Conservation (phyloP, 2,888 invertebrate genomes). For the Acanthococcus lagerstroemiae region DNA sequence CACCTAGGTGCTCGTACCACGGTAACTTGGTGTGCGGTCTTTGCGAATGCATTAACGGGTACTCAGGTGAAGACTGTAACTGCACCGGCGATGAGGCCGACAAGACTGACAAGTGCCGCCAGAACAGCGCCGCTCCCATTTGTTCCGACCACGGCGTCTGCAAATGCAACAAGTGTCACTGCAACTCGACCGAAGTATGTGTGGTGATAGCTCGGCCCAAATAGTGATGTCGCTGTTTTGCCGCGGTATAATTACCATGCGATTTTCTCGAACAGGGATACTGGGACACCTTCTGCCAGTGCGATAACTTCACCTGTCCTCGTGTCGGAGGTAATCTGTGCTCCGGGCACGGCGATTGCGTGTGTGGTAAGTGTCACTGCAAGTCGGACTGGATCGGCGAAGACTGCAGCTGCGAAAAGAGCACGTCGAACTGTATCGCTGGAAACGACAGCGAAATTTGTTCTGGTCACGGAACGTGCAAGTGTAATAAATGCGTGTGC, state of each 20-base stretch:
- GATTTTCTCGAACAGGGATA: no score
- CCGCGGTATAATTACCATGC: no score
- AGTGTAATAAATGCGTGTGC: conserved; percentile 59
- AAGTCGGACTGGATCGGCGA: conserved; percentile 67
- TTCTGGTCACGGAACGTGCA: conserved; percentile 79
- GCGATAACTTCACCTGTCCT: conserved; percentile 93
- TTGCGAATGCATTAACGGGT: conserved; percentile 69
- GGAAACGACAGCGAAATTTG: conserved; percentile 53
- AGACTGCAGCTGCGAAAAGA: conserved; percentile 72
- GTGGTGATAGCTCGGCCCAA: no score
- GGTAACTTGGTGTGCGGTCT: conserved; percentile 86
- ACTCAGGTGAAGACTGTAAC: conserved; percentile 70
- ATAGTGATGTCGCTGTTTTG: no score
- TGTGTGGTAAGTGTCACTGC: conserved; percentile 79
- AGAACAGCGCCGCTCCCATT: conserved; percentile 55
- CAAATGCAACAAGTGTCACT: conserved; percentile 70
- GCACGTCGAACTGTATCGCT: conserved; percentile 65
- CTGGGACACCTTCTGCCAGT: conserved; percentile 79
- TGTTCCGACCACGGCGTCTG: conserved; percentile 73
- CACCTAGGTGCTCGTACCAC: conserved; percentile 57
- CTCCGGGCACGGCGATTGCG: conserved; percentile 79
- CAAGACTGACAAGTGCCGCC: conserved; percentile 49
- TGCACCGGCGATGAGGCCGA: conserved; percentile 41
- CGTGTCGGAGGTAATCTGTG: conserved; percentile 69
- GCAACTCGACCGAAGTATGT: no score